phyloP scores from a whole-genome alignment of 2,888 invertebrate species.

The Patella depressa region DNA sequence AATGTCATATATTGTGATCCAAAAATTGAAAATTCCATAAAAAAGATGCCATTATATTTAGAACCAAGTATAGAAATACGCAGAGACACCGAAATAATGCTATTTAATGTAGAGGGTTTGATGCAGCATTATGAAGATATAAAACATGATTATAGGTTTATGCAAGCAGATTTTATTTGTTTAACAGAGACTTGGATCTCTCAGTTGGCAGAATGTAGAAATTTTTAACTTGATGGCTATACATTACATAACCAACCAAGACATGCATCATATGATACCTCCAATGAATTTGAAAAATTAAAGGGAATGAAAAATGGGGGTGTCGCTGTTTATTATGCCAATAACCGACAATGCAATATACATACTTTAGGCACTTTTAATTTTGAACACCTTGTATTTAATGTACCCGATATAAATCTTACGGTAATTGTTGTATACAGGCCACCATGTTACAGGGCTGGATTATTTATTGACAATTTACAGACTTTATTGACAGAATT shows the following conservation, averaged over 20 bases:
- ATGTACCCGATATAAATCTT: not conserved
- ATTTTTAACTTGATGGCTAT: not conserved
- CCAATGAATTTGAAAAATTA: not conserved
- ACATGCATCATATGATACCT: not conserved
- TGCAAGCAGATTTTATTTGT: no score
- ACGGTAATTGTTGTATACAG: not conserved
- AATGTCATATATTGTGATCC: not conserved
- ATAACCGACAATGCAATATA: not conserved
- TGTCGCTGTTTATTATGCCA: not conserved
- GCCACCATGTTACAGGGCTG: not conserved
- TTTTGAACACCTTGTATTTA: not conserved
- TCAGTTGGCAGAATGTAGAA: not conserved
- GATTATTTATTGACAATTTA: not conserved
- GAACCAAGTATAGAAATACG: not conserved
- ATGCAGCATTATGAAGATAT: not conserved
- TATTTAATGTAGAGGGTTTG: not conserved
- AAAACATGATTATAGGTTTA: not conserved
- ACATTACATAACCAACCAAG: not conserved
- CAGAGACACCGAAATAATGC: not conserved
- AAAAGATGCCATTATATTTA: not conserved
- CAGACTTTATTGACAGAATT: not conserved
- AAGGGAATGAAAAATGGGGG: not conserved
- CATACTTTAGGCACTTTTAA: not conserved
- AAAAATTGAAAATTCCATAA: not conserved
- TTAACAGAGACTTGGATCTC: not conserved